phyloP scores from a whole-genome alignment of 2,797 vertebrate species.

The Falco rusticolus region DNA sequence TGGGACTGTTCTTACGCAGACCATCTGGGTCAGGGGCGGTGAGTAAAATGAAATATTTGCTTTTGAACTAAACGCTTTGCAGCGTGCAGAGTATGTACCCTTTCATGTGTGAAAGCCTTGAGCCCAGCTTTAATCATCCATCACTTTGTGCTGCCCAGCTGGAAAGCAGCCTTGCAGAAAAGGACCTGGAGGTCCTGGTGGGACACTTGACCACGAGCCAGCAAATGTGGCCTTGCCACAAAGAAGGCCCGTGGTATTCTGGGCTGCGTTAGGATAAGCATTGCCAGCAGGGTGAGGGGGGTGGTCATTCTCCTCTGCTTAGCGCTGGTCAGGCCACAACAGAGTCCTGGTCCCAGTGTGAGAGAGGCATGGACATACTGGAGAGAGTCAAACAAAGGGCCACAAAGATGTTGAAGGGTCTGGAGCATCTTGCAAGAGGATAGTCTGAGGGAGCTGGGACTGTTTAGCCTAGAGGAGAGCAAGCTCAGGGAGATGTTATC shows the following conservation, averaged over 20 bases:
- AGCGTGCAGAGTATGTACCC: not conserved
- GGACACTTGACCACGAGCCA: not conserved
- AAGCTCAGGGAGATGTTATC: not conserved
- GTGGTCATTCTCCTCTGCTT: not conserved
- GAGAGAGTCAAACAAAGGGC: not conserved
- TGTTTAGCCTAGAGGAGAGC: not conserved
- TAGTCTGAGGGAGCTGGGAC: not conserved
- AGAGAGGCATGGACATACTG: not conserved
- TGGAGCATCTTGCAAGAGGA: not conserved
- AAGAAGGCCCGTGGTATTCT: not conserved
- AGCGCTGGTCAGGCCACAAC: not conserved
- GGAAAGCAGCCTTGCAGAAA: not conserved
- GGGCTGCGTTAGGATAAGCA: not conserved
- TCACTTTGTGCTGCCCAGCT: not conserved
- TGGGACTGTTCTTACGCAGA: not conserved
- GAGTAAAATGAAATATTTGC: not conserved
- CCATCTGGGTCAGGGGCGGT: not conserved
- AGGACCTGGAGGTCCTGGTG: not conserved
- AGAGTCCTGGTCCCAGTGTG: not conserved
- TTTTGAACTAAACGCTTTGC: not conserved
- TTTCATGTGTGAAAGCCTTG: not conserved
- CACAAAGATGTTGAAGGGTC: not conserved
- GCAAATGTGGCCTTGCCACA: not conserved
- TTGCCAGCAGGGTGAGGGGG: not conserved
- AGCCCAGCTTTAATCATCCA: not conserved